Evolutionary conservation across 2,888 invertebrate genomes (phyloP).

Genomic region (Lasius fuliginosus): DNA sequence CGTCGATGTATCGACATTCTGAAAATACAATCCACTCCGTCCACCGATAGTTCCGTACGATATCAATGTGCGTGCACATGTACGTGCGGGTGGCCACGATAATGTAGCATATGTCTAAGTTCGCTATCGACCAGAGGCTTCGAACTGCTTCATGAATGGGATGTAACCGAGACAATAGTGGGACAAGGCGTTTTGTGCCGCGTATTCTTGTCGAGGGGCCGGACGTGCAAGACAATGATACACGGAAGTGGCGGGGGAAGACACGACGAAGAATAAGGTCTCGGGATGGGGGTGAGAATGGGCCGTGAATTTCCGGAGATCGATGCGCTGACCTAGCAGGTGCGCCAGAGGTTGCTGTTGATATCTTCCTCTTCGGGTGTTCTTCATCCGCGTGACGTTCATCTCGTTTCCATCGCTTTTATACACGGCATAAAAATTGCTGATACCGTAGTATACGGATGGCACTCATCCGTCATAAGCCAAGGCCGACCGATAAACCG

Average conservation of each 20-base stretch:
- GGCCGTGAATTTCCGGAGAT: slow-evolving; percentile 52
- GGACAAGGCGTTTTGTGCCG: slow-evolving; percentile 47
- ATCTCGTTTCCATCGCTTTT: slow-evolving; percentile 23
- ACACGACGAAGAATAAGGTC: slow-evolving; percentile 38
- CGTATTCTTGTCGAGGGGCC: slow-evolving; percentile 31
- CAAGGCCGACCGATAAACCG: slow-evolving; percentile 50
- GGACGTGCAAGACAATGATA: slow-evolving; percentile 48
- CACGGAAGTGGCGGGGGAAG: slow-evolving; percentile 42
- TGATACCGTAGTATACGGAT: slow-evolving; percentile 41
- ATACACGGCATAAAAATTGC: slow-evolving; percentile 52
- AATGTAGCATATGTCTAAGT: slow-evolving; percentile 29
- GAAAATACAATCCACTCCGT: slow-evolving; percentile 41
- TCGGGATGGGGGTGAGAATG: slow-evolving; percentile 11
- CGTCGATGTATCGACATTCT: slow-evolving; percentile 41
- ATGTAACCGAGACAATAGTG: slow-evolving; percentile 54
- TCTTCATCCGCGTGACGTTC: slow-evolving; percentile 3
- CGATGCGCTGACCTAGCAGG: slow-evolving; percentile 62
- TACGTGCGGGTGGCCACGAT: not conserved
- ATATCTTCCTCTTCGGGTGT: slow-evolving; percentile 51
- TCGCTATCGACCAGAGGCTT: slow-evolving; percentile 47
- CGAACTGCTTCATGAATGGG: slow-evolving; percentile 50
- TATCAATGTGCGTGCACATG: slow-evolving; percentile 37
- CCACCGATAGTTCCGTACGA: slow-evolving; percentile 34
- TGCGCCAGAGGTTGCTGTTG: slow-evolving; percentile 42
- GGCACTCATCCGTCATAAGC: slow-evolving; percentile 58